Base-by-base conservation (phyloP, 2,797 vertebrate genomes). In the Brachymystax lenok region DNA sequence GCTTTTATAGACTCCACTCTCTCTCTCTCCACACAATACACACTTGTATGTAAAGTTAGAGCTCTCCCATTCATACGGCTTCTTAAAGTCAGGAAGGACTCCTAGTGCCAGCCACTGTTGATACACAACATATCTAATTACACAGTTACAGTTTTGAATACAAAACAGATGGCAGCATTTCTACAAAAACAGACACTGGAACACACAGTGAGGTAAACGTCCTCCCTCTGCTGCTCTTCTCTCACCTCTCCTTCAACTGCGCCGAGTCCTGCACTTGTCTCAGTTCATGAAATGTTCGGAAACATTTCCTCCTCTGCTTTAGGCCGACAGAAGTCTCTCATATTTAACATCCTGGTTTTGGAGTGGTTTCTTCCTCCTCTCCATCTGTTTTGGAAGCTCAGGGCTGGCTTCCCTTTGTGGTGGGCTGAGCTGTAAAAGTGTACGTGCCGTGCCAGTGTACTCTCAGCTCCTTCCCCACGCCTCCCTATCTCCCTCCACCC, bases 381-480 rank as follows among this genome's bases (percentile, higher is more conserved):
- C 59, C 21, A 61, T 61, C 59, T 24, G 59, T 24, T 61, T 61
- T n/a, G 21, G 21, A 21, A 61, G 59, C 59, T 61, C 21, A 7
- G 59, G 59, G 21, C 21, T 21, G n/a, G 8, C 21, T 61, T 61
- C 59, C 59, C 8, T 24, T 46, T 61, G 59, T 61, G 59, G n/a
- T 61, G 59, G n/a, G 59, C 59, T 61, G 59, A 61, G n/a, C 59
- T 61, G n/a, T 24, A 61, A 21, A 46, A 35, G n/a, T 50, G 67
- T 46, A 40, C 17, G 75, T 40, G 27, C 19, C 54, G 10, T 21
- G 59, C 59, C 59, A 61, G 59, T 21, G 59, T 61, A 61, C n/a
- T 61, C 7, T 61, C 59, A 61, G 59, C 59, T 61, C n/a, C 21
- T 61, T 61, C 59, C 59, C 19, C n/a, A 59, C 56, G n/a, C 56